Evolutionary conservation across 2,888 invertebrate genomes (phyloP).

Genomic region (Calameuta pallipes): DNA sequence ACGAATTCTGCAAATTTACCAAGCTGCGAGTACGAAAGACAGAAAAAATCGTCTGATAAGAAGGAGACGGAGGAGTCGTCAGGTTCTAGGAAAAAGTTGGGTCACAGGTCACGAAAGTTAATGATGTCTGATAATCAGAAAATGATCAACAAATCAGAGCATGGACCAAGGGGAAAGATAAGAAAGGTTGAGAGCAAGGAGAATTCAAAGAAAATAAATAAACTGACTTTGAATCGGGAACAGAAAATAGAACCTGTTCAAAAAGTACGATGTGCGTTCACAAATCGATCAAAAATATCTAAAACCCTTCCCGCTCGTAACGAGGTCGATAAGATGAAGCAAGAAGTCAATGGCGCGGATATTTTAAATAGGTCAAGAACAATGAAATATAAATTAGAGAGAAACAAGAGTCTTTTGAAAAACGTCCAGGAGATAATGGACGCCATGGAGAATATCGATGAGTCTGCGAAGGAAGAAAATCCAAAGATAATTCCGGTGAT

Average conservation of each 20-base stretch:
- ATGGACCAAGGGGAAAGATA: neutral
- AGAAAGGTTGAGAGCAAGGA: neutral
- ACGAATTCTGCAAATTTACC: neutral
- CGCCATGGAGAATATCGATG: conserved; percentile 7
- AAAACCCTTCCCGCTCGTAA: neutral
- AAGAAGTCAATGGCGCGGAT: neutral
- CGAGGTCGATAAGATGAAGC: neutral
- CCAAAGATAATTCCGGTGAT: neutral
- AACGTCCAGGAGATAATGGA: conserved; percentile 28
- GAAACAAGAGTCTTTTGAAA: conserved; percentile 30
- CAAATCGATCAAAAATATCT: neutral
- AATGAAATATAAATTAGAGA: conserved; percentile 18
- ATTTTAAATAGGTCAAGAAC: neutral
- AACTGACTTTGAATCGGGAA: neutral
- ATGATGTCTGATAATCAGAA: neutral
- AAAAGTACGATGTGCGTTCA: conserved; percentile 4
- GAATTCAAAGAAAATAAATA: neutral
- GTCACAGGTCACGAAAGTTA: neutral
- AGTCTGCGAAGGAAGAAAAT: neutral
- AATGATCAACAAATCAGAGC: neutral
- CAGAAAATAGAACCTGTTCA: neutral
- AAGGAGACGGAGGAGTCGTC: neutral
- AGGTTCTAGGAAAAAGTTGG: neutral
- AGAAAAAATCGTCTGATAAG: neutral
- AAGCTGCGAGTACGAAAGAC: neutral